Percentiles rank a stretch among this genome's conserved stretches.
These are phyloP conservation scores for Nebria ingens DNA, from an alignment of 1,140 invertebrate genomes.

Conservation along the genomic window DNA sequence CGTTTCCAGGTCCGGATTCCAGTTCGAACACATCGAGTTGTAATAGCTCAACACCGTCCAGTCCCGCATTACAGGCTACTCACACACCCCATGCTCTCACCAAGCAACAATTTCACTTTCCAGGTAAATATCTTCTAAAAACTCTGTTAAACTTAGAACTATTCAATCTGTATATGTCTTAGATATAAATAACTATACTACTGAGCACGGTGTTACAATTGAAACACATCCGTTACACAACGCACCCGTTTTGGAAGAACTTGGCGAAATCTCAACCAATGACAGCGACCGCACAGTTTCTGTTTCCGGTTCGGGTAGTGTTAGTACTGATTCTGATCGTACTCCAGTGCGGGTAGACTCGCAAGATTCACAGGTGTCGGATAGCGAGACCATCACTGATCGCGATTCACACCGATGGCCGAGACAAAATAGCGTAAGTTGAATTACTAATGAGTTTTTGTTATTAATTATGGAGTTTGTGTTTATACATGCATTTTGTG, in stretches of 20 bases:
- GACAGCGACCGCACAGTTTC: constrained; percentile 81
- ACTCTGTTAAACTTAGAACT: too few relatives aligned
- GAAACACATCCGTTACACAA: constrained; percentile 41
- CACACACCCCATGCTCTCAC: constrained; percentile 37
- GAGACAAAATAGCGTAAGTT: constrained; percentile 74
- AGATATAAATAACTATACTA: too few relatives aligned
- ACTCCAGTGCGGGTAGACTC: constrained; percentile 75
- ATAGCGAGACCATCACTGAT: constrained; percentile 34
- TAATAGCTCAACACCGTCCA: constrained; percentile 92
- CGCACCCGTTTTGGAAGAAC: constrained; percentile 18
- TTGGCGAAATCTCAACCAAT: constrained; percentile 38
- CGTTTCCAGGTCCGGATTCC: constrained; percentile 63
- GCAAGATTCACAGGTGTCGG: constrained; percentile 74
- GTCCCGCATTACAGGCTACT: constrained; percentile 67
- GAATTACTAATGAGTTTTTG: constrained; percentile 11
- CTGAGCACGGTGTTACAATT: constrained; percentile 39
- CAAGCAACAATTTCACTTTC: constrained; percentile 75
- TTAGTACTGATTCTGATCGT: constrained; percentile 72
- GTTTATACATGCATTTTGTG: too few relatives aligned
- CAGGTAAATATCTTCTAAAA: too few relatives aligned
- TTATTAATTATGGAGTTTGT: too few relatives aligned
- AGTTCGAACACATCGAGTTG: constrained; percentile 92
- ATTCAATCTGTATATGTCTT: too few relatives aligned
- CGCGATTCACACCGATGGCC: constrained; percentile 39
- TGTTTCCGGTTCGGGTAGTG: constrained; percentile 56